These are phyloP conservation scores for Hyposoter didymator DNA, from an alignment of 2,888 invertebrate species.

Conservation along the genomic window DNA sequence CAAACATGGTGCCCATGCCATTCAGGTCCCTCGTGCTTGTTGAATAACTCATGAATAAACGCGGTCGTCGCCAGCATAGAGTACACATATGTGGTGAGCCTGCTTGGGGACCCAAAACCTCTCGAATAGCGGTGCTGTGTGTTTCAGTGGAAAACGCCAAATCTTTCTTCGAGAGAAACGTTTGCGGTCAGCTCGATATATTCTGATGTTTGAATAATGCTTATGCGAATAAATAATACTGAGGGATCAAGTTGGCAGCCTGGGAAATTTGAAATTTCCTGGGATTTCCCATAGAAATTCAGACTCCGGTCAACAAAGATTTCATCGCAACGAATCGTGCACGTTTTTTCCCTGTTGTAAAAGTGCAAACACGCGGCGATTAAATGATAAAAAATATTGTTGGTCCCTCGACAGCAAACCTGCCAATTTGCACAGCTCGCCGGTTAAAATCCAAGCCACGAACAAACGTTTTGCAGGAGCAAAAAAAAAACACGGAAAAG, in stretches of 20 bases:
- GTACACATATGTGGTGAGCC: constrained; percentile 39
- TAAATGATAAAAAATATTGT: neutral
- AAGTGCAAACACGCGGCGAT: neutral
- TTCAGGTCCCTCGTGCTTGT: constrained; percentile 75
- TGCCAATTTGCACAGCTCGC: neutral
- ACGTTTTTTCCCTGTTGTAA: neutral
- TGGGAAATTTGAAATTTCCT: neutral
- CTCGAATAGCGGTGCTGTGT: constrained; percentile 17
- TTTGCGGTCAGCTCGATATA: constrained; percentile 36
- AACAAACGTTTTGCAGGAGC: neutral
- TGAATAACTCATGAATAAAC: constrained; percentile 82
- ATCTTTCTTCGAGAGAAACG: constrained; percentile 36
- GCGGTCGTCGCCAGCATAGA: constrained; percentile 52
- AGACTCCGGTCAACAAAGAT: neutral
- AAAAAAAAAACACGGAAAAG: neutral
- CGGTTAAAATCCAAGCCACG: neutral
- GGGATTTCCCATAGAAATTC: neutral
- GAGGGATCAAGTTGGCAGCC: neutral
- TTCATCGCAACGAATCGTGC: neutral
- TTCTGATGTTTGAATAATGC: constrained; percentile 32
- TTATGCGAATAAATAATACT: constrained; percentile 18
- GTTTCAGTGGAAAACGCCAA: constrained; percentile 23
- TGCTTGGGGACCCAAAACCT: constrained; percentile 28
- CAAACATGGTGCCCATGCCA: constrained; percentile 70
- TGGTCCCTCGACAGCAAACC: neutral